Percentiles rank a stretch among this genome's conserved stretches.
phyloP scores from a whole-genome alignment of 1,140 invertebrate genomes.

The Varroa destructor region DNA sequence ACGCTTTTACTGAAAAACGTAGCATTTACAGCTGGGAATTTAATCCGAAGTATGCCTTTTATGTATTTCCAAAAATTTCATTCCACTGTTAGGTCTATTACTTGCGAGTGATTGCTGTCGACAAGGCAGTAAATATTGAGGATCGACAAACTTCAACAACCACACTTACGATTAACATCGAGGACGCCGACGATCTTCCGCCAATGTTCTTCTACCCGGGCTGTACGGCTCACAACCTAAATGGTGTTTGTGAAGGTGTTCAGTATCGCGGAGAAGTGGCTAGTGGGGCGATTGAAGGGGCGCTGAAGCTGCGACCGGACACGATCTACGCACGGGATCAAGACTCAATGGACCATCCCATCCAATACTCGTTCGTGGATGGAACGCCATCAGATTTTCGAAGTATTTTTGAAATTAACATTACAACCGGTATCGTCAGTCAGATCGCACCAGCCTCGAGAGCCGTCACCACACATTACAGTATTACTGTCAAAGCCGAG shows the following conservation, averaged over 20 bases:
- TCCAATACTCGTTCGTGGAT: slow-evolving; percentile 63
- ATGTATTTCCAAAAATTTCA: too few species aligned
- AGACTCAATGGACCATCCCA: slow-evolving; percentile 66
- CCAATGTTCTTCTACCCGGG: slow-evolving; percentile 62
- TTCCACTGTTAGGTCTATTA: not conserved
- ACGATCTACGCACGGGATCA: slow-evolving; percentile 74
- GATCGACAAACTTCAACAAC: slow-evolving; percentile 41
- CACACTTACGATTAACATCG: slow-evolving; percentile 65
- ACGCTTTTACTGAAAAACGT: too few species aligned
- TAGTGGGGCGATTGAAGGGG: slow-evolving; percentile 45
- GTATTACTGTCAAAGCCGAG: slow-evolving; percentile 64
- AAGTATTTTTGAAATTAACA: slow-evolving; percentile 35
- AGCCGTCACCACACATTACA: slow-evolving; percentile 55
- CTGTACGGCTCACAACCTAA: slow-evolving; percentile 38
- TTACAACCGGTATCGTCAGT: slow-evolving; percentile 58
- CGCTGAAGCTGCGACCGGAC: slow-evolving; percentile 66
- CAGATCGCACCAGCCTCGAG: slow-evolving; percentile 66
- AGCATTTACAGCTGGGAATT: too few species aligned
- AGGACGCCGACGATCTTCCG: slow-evolving; percentile 49
- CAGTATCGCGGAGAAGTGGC: slow-evolving; percentile 34
- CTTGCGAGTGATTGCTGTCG: slow-evolving; percentile 29
- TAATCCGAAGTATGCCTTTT: too few species aligned
- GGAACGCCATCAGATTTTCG: slow-evolving; percentile 42
- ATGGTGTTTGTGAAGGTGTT: slow-evolving; percentile 33
- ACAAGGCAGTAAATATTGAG: slow-evolving; percentile 32